Evolutionary conservation across 2,888 invertebrate species (phyloP).

Genomic region (Agonum fuliginosum): DNA sequence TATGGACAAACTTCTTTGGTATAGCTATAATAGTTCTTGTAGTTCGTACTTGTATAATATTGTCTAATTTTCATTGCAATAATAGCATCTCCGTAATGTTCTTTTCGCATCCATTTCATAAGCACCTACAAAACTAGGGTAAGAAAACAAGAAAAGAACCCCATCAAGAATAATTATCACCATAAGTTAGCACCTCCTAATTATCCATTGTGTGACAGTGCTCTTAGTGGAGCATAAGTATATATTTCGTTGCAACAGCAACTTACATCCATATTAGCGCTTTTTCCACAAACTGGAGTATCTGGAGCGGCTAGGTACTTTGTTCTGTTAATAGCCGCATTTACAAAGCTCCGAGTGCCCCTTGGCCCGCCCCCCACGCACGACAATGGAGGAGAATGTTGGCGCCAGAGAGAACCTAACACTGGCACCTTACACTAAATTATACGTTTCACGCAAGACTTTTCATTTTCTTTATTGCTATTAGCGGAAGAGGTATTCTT

Average conservation of each 20-base stretch:
- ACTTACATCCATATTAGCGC: not conserved
- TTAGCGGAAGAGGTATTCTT: conserved; percentile 28
- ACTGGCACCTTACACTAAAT: conserved; percentile 27
- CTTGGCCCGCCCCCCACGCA: not conserved
- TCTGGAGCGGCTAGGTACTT: conserved; percentile 17
- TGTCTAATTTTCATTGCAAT: too few relatives aligned
- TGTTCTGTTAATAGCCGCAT: conserved; percentile 50
- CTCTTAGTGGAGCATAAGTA: conserved; percentile 15
- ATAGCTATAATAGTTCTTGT: too few relatives aligned
- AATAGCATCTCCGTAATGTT: too few relatives aligned
- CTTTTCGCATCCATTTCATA: too few relatives aligned
- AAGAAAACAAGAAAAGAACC: not conserved
- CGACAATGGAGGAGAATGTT: conserved; percentile 17
- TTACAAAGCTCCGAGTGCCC: conserved; percentile 39
- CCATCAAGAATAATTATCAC: conserved; percentile 18
- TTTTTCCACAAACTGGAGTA: conserved; percentile 8
- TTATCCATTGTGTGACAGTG: not conserved
- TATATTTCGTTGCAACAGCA: not conserved
- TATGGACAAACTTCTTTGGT: too few relatives aligned
- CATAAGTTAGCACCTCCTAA: conserved; percentile 34
- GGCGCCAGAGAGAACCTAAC: conserved; percentile 10
- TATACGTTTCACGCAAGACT: conserved; percentile 47
- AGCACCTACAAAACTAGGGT: conserved; percentile 1
- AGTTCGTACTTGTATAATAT: too few relatives aligned
- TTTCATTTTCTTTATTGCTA: conserved; percentile 42